These are phyloP conservation scores for Anoplopoma fimbria DNA, from an alignment of 2,113 vertebrate genomes.

Conservation along the genomic window DNA sequence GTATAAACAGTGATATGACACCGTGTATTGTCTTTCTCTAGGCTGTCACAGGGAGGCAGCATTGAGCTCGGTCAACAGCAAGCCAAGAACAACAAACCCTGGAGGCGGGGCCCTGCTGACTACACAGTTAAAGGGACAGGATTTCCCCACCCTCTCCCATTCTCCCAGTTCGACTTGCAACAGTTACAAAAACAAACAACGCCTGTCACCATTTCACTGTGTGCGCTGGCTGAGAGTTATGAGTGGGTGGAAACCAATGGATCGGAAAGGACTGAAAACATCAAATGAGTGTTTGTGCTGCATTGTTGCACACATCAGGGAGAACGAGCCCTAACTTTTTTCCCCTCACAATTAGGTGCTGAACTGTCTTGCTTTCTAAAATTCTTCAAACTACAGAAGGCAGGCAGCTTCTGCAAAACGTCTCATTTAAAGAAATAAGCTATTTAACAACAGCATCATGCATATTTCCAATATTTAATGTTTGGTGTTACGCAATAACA, in stretches of 20 bases:
- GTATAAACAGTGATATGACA: constrained; percentile 53
- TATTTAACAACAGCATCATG: not conserved
- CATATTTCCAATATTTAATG: constrained; percentile 10
- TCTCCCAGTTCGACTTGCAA: constrained; percentile 59
- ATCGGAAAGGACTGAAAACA: constrained; percentile 16
- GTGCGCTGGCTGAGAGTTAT: constrained; percentile 19
- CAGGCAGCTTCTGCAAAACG: not conserved
- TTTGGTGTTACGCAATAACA: constrained; percentile 35
- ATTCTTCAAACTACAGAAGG: not conserved
- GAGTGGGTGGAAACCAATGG: constrained; percentile 25
- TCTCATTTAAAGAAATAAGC: not conserved
- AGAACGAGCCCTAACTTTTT: not conserved
- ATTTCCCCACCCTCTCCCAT: constrained; percentile 55
- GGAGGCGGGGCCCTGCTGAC: constrained; percentile 72
- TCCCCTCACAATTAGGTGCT: not conserved
- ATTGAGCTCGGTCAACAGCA: constrained; percentile 57
- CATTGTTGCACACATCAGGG: not conserved
- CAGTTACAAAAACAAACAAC: constrained; percentile 73
- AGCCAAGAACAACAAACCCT: constrained; percentile 78
- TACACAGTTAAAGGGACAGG: constrained; percentile 75
- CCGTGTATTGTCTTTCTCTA: constrained; percentile 43
- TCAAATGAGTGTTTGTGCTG: constrained; percentile 16
- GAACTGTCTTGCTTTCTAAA: not conserved
- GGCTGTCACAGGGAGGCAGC: constrained; percentile 72
- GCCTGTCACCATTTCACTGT: constrained; percentile 55